Evolutionary conservation across 2,113 vertebrate species (phyloP).

Genomic region (Mormyrus iriodes): DNA sequence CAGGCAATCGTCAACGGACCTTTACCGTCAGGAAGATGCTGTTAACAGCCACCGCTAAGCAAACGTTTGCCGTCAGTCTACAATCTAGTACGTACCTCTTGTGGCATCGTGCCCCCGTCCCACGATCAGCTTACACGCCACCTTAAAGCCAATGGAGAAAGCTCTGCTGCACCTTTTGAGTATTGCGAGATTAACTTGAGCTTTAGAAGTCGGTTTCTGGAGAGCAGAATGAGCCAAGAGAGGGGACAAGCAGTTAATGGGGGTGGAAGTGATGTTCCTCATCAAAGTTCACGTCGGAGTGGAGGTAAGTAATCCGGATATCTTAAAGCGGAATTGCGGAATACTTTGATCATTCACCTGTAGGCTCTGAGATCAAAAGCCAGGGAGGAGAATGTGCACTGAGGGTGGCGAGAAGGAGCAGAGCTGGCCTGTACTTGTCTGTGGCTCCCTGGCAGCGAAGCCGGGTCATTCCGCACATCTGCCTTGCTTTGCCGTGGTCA

Average conservation of each 20-base stretch:
- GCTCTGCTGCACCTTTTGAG: not conserved
- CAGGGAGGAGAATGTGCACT: not conserved
- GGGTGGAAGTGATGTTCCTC: not conserved
- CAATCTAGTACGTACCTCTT: not conserved
- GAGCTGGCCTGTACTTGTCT: not conserved
- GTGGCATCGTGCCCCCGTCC: not conserved
- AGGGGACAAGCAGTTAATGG: not conserved
- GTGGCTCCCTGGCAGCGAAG: not conserved
- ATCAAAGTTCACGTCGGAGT: not conserved
- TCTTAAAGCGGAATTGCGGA: not conserved
- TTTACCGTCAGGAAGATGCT: slow-evolving; percentile 44
- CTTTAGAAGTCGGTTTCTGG: not conserved
- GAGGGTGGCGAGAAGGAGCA: not conserved
- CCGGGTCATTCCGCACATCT: not conserved
- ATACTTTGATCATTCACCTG: not conserved
- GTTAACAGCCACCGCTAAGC: slow-evolving; percentile 37
- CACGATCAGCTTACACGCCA: not conserved
- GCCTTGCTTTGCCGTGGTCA: not conserved
- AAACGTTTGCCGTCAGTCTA: not conserved
- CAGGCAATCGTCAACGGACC: slow-evolving; percentile 35
- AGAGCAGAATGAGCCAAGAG: not conserved
- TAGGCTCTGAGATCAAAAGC: not conserved
- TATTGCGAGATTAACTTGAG: not conserved
- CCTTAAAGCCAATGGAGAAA: not conserved
- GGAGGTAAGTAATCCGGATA: not conserved